Evolutionary conservation across 2,888 invertebrate species (phyloP).

Genomic region (Macrophya alboannulata): DNA sequence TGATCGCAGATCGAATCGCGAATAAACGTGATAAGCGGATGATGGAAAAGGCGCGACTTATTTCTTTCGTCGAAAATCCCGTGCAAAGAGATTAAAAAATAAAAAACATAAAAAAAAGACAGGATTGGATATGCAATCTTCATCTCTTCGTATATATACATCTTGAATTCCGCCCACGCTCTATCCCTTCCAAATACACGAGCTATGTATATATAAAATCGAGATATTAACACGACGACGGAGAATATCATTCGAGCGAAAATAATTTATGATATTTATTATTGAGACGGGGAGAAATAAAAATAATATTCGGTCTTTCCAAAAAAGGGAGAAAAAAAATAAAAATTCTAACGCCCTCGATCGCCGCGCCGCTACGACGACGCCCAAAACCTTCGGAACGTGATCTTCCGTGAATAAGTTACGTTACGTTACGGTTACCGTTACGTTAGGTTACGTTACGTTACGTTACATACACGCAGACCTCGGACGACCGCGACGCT

Average conservation of each 20-base stretch:
- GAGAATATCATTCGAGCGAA: conserved; percentile 13
- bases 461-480: neutral
- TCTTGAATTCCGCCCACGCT: neutral
- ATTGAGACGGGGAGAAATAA: neutral
- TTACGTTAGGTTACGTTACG: too few relatives aligned
- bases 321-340: neutral
- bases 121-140: conserved; percentile 17
- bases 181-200: neutral
- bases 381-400: neutral
- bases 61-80: too few relatives aligned
- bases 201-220: neutral
- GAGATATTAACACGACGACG: neutral
- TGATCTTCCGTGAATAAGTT: neutral
- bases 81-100: neutral
- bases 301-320: neutral
- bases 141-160: neutral
- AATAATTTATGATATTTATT: conserved; percentile 43
- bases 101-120: neutral
- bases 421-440: neutral
- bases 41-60: neutral
- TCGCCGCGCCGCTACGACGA: neutral
- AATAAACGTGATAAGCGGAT: neutral
- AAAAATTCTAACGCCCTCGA: neutral
- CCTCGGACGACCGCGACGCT: neutral
- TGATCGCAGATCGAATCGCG: neutral